These are phyloP conservation scores for Hydroisotoma schaefferi DNA, from an alignment of 2,888 invertebrate species.

Conservation along the genomic window DNA sequence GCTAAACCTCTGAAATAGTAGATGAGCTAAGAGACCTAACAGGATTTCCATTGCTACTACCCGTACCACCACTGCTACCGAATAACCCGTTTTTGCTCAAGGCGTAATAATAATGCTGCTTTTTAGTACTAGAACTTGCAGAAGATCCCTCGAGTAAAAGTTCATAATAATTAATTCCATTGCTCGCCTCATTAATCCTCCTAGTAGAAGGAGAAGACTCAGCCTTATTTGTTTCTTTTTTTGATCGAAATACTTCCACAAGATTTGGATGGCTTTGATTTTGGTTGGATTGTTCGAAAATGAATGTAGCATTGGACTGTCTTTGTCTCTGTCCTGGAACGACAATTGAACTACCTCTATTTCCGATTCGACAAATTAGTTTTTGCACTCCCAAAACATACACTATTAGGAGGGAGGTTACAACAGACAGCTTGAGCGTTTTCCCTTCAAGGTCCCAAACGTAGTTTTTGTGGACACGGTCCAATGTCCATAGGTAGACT, in stretches of 20 bases:
- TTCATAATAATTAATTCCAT: conserved; percentile 36
- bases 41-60: conserved; percentile 12
- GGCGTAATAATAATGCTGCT: no score
- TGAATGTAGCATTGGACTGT: conserved; percentile 6
- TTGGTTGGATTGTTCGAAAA: conserved; percentile 31
- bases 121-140: no score
- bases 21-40: no score
- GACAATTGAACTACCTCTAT: conserved; percentile 11
- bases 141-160: conserved; percentile 27
- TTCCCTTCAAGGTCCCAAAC: conserved; percentile 36
- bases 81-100: no score
- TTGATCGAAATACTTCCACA: conserved; percentile 21
- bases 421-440: conserved; percentile 26
- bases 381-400: conserved; percentile 32
- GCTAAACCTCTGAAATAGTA: conserved; percentile 30
- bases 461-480: conserved; percentile 23
- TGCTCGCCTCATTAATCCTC: conserved; percentile 31
- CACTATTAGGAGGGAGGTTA: conserved; percentile 28
- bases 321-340: neutral
- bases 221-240: conserved; percentile 19
- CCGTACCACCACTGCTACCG: no score
- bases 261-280: conserved; percentile 24
- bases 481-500: conserved; percentile 33
- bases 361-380: conserved; percentile 26
- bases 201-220: neutral